A percentile compares a stretch with the other conserved stretches of the same genome.
These are phyloP conservation scores for Caenorhabditis afra DNA, from an alignment of 2,888 invertebrate genomes.

Conservation along the genomic window DNA sequence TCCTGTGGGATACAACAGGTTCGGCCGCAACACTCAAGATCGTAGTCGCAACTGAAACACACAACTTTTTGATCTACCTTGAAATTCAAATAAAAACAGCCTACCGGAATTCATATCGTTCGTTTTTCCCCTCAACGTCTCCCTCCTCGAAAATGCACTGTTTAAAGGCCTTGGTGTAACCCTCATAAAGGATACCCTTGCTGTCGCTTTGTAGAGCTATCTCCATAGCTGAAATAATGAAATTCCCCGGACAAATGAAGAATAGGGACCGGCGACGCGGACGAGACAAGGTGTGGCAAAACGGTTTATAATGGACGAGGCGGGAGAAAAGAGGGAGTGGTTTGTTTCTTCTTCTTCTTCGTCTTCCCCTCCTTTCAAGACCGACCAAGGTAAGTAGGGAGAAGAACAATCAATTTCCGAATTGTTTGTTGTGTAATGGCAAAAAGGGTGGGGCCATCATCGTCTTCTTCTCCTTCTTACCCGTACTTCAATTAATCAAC, in stretches of 20 bases:
- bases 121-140: conserved; percentile 77
- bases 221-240: conserved; percentile 67
- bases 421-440: conserved; percentile 55
- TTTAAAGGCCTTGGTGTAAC: conserved; percentile 77
- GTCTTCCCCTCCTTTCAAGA: conserved; percentile 13
- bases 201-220: conserved; percentile 77
- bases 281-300: conserved; percentile 5
- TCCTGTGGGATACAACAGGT: conserved; percentile 77
- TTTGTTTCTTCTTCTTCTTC: conserved; percentile 32
- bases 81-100: conserved; percentile 7
- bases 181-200: conserved; percentile 79
- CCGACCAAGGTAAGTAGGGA: too few species aligned
- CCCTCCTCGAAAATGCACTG: conserved; percentile 79
- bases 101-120: conserved; percentile 79
- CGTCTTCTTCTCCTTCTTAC: conserved; percentile 2
- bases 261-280: background rate
- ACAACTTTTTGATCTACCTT: background rate
- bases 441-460: background rate
- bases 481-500: conserved; percentile 42
- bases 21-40: conserved; percentile 78
- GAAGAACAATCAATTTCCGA: conserved; percentile 46
- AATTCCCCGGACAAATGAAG: background rate
- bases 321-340: conserved; percentile 9
- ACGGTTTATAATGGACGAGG: conserved; percentile 11
- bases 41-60: conserved; percentile 74